Evolutionary conservation across 2,113 vertebrate species (phyloP).

Genomic region (Seriola dumerili): DNA sequence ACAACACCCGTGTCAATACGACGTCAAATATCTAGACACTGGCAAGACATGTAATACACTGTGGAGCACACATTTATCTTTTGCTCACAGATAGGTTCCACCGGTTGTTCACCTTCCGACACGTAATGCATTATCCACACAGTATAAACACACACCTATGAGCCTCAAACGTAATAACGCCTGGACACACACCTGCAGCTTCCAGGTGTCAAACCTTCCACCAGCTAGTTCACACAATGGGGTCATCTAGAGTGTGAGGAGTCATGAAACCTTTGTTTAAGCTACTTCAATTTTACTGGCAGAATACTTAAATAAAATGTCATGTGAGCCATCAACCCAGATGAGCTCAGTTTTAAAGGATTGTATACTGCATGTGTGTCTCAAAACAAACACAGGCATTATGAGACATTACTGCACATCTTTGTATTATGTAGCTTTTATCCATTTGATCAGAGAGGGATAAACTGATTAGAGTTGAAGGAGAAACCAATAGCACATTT

Average conservation of each 20-base stretch:
- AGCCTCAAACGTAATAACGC: constrained; percentile 55
- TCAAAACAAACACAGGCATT: not conserved
- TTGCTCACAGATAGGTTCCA: not conserved
- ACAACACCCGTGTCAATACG: constrained; percentile 10
- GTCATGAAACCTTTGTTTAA: not conserved
- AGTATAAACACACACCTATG: constrained; percentile 42
- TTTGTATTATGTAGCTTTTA: not conserved
- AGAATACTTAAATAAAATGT: not conserved
- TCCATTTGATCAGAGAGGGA: not conserved
- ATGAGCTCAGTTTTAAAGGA: not conserved
- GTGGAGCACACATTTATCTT: constrained; percentile 11
- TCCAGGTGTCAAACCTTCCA: constrained; percentile 25
- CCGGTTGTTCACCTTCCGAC: not conserved
- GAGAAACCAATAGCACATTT: not conserved
- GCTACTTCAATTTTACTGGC: not conserved
- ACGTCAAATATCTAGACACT: not conserved
- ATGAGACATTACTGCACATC: not conserved
- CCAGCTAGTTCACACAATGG: constrained; percentile 18
- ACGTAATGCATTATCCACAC: not conserved
- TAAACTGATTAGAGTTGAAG: not conserved
- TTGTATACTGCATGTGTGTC: not conserved
- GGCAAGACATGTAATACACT: not conserved
- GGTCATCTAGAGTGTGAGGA: constrained; percentile 1
- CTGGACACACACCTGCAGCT: constrained; percentile 14
- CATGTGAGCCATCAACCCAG: not conserved